Conservation (phyloP, 1,140 invertebrate species). For the Drosophila sp. region DNA sequence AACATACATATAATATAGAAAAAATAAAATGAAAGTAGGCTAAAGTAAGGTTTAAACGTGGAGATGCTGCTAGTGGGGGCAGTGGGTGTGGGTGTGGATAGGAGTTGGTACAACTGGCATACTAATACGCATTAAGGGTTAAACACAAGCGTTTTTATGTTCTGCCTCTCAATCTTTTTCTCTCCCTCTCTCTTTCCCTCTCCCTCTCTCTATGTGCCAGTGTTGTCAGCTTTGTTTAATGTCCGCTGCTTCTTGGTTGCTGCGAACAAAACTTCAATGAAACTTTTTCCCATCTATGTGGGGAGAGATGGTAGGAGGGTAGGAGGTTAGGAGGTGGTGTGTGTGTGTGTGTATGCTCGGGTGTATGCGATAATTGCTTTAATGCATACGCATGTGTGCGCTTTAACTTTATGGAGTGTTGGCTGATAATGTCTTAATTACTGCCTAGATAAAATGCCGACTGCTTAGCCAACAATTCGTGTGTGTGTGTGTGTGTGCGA, state of each 20-base stretch:
- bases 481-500: slow-evolving; percentile 17
- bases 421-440: slow-evolving; percentile 80
- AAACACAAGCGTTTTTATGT: slow-evolving; percentile 76
- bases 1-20: slow-evolving; percentile 16
- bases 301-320: background rate
- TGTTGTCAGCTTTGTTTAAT: slow-evolving; percentile 70
- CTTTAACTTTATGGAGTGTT: slow-evolving; percentile 81
- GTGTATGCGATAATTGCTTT: slow-evolving; percentile 75
- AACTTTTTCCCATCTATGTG: slow-evolving; percentile 38
- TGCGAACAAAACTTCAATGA: slow-evolving; percentile 60
- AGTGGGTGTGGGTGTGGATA: background rate
- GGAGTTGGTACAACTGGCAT: slow-evolving; percentile 41
- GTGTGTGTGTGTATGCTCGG: slow-evolving; percentile 13
- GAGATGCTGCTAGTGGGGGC: slow-evolving; percentile 3
- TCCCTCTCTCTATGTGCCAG: slow-evolving; percentile 21
- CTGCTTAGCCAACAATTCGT: slow-evolving; percentile 55
- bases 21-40: slow-evolving; percentile 24
- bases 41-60: slow-evolving; percentile 35
- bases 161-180: slow-evolving; percentile 5
- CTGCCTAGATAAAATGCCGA: slow-evolving; percentile 79
- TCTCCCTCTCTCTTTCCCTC: too few species aligned
- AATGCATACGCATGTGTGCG: slow-evolving; percentile 77
- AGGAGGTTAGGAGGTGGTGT: background rate
- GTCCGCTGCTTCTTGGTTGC: slow-evolving; percentile 48
- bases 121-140: slow-evolving; percentile 77